These are phyloP conservation scores for Strix uralensis DNA, from an alignment of 2,113 vertebrate species.

Conservation along the genomic window DNA sequence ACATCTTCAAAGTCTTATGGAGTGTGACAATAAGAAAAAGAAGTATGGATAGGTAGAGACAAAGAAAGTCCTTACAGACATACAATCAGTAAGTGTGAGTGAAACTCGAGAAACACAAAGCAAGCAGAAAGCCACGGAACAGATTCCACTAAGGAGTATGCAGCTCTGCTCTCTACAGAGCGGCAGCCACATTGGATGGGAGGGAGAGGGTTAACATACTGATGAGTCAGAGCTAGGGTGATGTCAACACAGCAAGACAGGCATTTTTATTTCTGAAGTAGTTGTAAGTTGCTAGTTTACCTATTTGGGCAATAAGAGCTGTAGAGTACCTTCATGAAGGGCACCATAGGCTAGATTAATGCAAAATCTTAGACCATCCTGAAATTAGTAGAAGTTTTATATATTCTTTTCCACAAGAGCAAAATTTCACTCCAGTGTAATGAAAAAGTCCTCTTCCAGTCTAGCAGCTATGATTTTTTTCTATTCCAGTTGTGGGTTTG, in stretches of 20 bases:
- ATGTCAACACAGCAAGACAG: neutral
- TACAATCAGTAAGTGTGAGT: neutral
- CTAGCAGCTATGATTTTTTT: neutral
- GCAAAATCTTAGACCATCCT: neutral
- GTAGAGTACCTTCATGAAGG: neutral
- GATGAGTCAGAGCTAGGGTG: neutral
- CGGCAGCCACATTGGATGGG: neutral
- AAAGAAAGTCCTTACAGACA: neutral
- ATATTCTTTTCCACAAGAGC: neutral
- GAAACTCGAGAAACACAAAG: neutral
- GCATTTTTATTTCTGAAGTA: neutral
- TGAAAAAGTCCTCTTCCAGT: neutral
- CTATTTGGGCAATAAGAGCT: neutral
- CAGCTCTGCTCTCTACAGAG: neutral
- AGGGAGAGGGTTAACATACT: neutral
- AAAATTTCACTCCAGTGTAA: neutral
- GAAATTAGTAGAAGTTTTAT: neutral
- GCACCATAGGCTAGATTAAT: neutral
- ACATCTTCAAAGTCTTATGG: neutral
- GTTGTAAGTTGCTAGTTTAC: neutral
- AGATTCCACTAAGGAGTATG: accelerated
- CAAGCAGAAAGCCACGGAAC: neutral
- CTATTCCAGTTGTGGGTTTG: neutral
- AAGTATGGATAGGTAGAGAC: neutral
- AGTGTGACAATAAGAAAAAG: neutral